Evolutionary conservation across 2,113 vertebrate genomes (phyloP), one percentile per base, ranked within the genome.

Genomic region (Sturnira hondurensis): DNA sequence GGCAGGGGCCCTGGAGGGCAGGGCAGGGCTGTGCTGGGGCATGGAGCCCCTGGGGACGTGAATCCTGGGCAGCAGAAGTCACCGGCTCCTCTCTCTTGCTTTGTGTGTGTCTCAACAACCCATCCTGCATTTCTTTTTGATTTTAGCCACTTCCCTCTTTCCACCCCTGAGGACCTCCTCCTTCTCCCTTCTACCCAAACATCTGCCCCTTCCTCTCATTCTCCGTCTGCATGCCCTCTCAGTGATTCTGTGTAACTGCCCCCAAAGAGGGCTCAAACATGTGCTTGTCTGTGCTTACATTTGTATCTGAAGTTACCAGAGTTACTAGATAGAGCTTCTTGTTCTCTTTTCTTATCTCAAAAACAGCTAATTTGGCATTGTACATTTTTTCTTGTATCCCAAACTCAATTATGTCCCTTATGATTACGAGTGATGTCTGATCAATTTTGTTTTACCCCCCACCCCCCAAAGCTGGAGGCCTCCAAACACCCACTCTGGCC

Each of bases 251-350:
- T 61, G 78, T 11, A 11, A 58, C 80, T 86, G 33, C 12, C n/a
- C 41, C 4, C 58, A 63, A 43, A 20, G 33, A 50, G 15, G 52
- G 68, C 78, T 20, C 28, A 16, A n/a, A 5, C 36, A 3, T 24
- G 19, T 86, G 5, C 31, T 0, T 67, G 33, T 14, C 41, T 68
- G 15, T 61, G 20, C 87, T 85, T 80, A 19, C 63, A 16, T 86
- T 47, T 96, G 38, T 50, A 38, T 74, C 78, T 77, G 36, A 95
- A 71, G 50, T 92, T 74, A 52, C 56, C 61, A 31, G 43, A 78
- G 78, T 94, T 70, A 73, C 82, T 22, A 45, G 61, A 7, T 33
- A 77, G 36, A 84, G 38, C 12, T 77, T 90, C 93, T 26, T 11
- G 61, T 89, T 89, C 58, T 63, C 20, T 20, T 81, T 93, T 87